Percentiles rank a stretch among this genome's conserved stretches.
These are phyloP conservation scores for Anthoscopus minutus DNA, from an alignment of 2,113 vertebrate species.

Conservation along the genomic window DNA sequence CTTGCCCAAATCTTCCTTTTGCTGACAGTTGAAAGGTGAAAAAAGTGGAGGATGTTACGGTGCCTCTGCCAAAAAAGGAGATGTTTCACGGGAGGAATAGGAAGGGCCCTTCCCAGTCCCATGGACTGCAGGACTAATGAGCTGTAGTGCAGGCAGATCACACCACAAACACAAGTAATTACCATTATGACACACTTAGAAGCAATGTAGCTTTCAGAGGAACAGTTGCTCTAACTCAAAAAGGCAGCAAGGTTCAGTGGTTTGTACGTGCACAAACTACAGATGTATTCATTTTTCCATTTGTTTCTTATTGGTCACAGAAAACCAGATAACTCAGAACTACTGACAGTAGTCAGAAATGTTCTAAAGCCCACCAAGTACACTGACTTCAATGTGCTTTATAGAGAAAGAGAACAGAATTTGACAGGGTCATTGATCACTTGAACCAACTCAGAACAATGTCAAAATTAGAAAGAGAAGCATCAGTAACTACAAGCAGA, in stretches of 20 bases:
- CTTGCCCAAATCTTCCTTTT: not conserved
- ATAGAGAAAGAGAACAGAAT: not conserved
- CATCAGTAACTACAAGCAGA: not conserved
- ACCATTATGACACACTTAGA: not conserved
- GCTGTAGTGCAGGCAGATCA: not conserved
- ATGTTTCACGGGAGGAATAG: not conserved
- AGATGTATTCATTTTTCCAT: not conserved
- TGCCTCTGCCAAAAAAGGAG: not conserved
- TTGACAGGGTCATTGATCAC: not conserved
- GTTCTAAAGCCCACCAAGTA: not conserved
- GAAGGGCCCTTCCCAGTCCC: not conserved
- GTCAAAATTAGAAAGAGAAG: not conserved
- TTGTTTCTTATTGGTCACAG: slow-evolving; percentile 17
- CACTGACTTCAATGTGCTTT: not conserved
- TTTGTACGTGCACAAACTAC: not conserved
- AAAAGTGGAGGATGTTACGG: not conserved
- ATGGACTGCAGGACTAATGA: not conserved
- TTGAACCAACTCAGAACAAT: not conserved
- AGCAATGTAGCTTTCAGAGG: not conserved
- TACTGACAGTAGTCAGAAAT: not conserved
- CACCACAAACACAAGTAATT: slow-evolving; percentile 5
- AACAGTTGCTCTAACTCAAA: slow-evolving; percentile 10
- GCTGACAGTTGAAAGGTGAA: not conserved
- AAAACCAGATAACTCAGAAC: not conserved
- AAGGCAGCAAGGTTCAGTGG: not conserved